A percentile compares a stretch with the other conserved stretches of the same genome.
Evolutionary conservation across 2,113 vertebrate species (phyloP).

Genomic region (Vulpes ferrilata): DNA sequence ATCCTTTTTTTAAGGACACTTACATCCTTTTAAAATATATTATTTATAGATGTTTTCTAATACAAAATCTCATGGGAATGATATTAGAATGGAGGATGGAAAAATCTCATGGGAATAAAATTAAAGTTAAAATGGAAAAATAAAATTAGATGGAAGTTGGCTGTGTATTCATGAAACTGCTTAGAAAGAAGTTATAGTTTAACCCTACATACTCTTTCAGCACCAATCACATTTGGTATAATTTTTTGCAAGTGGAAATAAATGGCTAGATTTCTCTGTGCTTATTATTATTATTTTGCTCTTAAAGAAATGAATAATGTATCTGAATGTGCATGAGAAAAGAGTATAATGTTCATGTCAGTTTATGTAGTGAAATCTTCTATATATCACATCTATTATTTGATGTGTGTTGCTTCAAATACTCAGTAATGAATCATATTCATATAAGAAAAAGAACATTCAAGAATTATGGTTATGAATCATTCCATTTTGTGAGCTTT

Average conservation of each 20-base stretch:
- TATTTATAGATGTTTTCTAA: neutral
- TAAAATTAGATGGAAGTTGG: neutral
- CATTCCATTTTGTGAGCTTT: neutral
- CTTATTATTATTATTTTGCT: neutral
- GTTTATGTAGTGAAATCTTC: neutral
- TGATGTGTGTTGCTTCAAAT: neutral
- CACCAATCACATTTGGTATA: neutral
- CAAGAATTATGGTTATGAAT: neutral
- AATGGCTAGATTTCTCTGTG: neutral
- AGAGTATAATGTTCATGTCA: neutral
- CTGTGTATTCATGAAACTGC: neutral
- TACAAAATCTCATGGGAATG: neutral
- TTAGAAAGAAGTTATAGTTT: constrained; percentile 34
- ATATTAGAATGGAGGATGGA: neutral
- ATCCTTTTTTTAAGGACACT: neutral
- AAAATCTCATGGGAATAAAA: neutral
- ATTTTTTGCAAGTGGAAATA: neutral
- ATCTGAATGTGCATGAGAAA: neutral
- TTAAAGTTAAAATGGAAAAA: neutral
- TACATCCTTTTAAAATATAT: neutral
- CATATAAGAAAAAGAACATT: neutral
- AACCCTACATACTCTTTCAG: neutral
- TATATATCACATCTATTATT: neutral
- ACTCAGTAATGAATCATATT: neutral
- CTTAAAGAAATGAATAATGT: neutral